Conservation (phyloP, 2,888 invertebrate species). For the Drosophila setosimentum region DNA sequence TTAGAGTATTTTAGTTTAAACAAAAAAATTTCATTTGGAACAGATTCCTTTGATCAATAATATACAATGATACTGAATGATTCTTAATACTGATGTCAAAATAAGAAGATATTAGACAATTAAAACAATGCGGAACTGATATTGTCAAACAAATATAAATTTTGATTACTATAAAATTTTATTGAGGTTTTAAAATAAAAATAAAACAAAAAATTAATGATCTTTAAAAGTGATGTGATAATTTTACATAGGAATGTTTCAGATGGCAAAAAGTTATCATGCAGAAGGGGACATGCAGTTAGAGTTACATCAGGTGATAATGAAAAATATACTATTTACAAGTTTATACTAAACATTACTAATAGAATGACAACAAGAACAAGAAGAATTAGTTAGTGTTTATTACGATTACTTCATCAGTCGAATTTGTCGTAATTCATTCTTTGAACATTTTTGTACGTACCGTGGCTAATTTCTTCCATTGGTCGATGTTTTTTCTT, state of each 20-base stretch:
- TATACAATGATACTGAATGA: slow-evolving; percentile 4
- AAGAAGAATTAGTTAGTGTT: slow-evolving; percentile 26
- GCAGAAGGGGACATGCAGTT: slow-evolving; percentile 24
- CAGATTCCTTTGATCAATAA: slow-evolving; percentile 15
- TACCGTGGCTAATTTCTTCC: slow-evolving; percentile 99
- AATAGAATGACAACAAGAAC: slow-evolving; percentile 21
- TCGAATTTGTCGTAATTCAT: slow-evolving; percentile 63
- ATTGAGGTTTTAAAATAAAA: neutral
- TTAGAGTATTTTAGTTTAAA: neutral
- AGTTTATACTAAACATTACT: slow-evolving; percentile 20
- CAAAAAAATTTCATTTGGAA: neutral
- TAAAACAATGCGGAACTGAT: neutral
- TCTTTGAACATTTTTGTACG: slow-evolving; percentile 84
- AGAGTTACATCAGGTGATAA: slow-evolving; percentile 20
- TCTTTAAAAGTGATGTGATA: slow-evolving; percentile 12
- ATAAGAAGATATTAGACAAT: neutral
- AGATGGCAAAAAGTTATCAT: slow-evolving; percentile 22
- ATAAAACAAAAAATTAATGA: slow-evolving; percentile 18
- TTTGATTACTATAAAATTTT: neutral
- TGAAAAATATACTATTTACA: slow-evolving; percentile 19
- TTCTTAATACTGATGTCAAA: slow-evolving; percentile 5
- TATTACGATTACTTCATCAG: slow-evolving; percentile 47
- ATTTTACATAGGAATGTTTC: neutral
- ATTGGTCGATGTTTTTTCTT: slow-evolving; percentile 98
- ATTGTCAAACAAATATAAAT: slow-evolving; percentile 3